Evolutionary conservation across 2,113 vertebrate genomes (phyloP).

Genomic region (Malurus elegans): DNA sequence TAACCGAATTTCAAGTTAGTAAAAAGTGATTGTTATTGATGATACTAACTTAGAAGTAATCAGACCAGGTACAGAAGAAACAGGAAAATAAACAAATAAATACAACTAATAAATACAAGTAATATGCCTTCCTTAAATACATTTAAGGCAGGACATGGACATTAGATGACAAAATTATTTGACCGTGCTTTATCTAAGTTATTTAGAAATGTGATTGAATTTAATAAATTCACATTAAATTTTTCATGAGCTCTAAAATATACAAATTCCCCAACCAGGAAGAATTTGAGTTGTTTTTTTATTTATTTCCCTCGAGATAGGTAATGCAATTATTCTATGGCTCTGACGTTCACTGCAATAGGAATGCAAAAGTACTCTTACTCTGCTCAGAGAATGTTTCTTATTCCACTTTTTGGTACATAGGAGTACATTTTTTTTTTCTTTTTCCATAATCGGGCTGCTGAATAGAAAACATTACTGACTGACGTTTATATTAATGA

Average conservation of each 20-base stretch:
- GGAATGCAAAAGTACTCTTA: background rate
- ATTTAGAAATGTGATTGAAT: background rate
- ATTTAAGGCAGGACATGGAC: background rate
- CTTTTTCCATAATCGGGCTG: background rate
- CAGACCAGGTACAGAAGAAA: background rate
- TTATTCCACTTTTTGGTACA: background rate
- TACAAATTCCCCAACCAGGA: background rate
- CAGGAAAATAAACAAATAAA: background rate
- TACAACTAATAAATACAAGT: background rate
- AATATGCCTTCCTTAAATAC: background rate
- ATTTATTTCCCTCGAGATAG: background rate
- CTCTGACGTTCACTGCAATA: background rate
- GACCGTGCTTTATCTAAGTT: background rate
- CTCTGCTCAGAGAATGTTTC: background rate
- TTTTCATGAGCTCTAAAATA: background rate
- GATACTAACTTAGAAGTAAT: background rate
- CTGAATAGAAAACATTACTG: background rate
- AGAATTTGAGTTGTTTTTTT: background rate
- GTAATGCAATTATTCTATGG: background rate
- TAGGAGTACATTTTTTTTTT: background rate
- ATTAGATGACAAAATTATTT: background rate
- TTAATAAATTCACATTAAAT: background rate
- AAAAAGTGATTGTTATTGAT: background rate
- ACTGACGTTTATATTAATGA: constrained; percentile 40
- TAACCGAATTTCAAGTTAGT: background rate